A percentile compares a stretch with the other conserved stretches of the same genome.
phyloP scores from a whole-genome alignment of 2,113 vertebrate genomes.

The Corynorhinus townsendii region DNA sequence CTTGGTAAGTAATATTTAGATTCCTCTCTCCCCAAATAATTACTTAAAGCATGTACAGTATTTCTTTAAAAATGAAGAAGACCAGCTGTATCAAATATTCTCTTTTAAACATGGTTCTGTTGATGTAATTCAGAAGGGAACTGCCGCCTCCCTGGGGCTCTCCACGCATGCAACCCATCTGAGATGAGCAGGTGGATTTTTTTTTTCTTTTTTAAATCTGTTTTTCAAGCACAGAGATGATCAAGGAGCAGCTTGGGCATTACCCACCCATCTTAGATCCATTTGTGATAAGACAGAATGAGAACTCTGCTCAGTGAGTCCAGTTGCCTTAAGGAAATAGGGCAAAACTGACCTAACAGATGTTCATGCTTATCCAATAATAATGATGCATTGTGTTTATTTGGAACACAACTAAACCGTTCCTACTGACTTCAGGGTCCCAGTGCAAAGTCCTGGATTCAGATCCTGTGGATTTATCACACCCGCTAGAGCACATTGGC shows the following conservation, averaged over 20 bases:
- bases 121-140: neutral
- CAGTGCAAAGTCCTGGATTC: constrained; percentile 51
- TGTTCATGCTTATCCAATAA: constrained; percentile 64
- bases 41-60: neutral
- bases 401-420: constrained; percentile 63
- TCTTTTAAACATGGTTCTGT: neutral
- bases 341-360: constrained; percentile 58
- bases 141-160: neutral
- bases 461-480: constrained; percentile 65
- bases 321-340: constrained; percentile 45
- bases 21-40: neutral
- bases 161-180: neutral
- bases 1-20: neutral
- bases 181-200: neutral
- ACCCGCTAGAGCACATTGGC: constrained; percentile 58
- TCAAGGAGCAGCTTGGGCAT: neutral
- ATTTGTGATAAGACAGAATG: neutral
- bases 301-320: neutral
- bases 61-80: neutral
- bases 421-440: constrained; percentile 71
- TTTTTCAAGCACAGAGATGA: neutral
- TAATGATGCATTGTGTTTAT: constrained; percentile 61
- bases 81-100: neutral
- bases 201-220: neutral
- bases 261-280: neutral